These are phyloP conservation scores for Trinorchestia longiramus DNA, from an alignment of 1,140 invertebrate species.

Conservation along the genomic window DNA sequence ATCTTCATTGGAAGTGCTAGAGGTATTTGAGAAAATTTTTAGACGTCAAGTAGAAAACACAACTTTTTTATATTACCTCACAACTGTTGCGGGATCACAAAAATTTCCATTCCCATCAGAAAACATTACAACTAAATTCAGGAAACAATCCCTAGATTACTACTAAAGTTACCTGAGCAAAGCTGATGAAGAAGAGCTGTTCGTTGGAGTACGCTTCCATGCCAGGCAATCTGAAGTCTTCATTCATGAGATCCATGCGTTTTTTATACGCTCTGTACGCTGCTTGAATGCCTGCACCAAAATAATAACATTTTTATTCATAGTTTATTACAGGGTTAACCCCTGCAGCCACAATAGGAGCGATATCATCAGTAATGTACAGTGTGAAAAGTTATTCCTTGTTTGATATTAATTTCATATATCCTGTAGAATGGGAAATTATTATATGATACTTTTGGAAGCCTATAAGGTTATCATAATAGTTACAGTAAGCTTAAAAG, in stretches of 20 bases:
- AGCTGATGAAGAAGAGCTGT: constrained; percentile 91
- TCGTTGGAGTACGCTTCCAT: constrained; percentile 81
- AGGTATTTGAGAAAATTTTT: too few species aligned
- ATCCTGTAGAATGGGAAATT: too few species aligned
- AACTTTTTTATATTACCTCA: not conserved
- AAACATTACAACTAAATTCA: not conserved
- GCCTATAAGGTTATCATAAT: too few species aligned
- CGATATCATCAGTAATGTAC: too few species aligned
- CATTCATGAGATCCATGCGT: not conserved
- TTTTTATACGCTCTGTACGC: constrained; percentile 63
- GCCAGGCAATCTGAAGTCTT: constrained; percentile 42
- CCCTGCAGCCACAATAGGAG: too few species aligned
- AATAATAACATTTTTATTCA: too few species aligned
- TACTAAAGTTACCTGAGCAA: constrained; percentile 76
- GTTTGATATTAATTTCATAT: too few species aligned
- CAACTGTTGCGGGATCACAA: not conserved
- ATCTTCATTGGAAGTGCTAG: too few species aligned
- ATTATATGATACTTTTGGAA: too few species aligned
- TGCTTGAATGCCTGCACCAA: not conserved
- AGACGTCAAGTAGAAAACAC: not conserved
- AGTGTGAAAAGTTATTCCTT: too few species aligned
- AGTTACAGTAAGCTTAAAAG: too few species aligned
- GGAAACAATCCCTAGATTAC: not conserved
- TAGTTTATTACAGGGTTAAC: too few species aligned
- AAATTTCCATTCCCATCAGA: not conserved